Evolutionary conservation across 92 coral and sea anemone species (phyloP).

Genomic region (Epizoanthus fatuus): DNA sequence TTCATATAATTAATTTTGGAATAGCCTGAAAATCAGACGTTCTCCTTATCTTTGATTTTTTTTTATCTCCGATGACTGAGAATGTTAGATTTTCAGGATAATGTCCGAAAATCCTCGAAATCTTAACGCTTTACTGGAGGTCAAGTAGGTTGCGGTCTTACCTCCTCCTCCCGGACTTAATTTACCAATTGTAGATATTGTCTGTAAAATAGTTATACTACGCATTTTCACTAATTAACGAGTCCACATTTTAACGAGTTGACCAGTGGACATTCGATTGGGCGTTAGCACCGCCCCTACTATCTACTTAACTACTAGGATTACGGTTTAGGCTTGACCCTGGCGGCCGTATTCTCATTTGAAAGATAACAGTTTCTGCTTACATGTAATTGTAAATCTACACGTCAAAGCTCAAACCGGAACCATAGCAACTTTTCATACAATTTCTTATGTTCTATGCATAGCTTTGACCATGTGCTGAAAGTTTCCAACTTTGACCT

Average conservation of each 20-base stretch:
- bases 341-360: conserved; percentile 15
- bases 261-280: conserved; percentile 26
- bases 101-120: neutral
- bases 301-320: too few relatives aligned
- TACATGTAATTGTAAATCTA: too few relatives aligned
- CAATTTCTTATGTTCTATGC: conserved; percentile 36
- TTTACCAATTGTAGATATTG: conserved; percentile 27
- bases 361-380: conserved; percentile 16
- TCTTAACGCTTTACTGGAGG: conserved; percentile 35
- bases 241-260: conserved; percentile 21
- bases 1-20: conserved; percentile 34
- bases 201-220: conserved; percentile 23
- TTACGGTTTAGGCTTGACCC: conserved; percentile 21
- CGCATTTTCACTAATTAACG: conserved; percentile 29
- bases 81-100: too few relatives aligned
- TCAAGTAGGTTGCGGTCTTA: conserved; percentile 15
- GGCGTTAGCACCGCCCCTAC: neutral
- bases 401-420: conserved; percentile 23
- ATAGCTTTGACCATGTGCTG: conserved; percentile 35
- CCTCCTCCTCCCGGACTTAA: conserved; percentile 29
- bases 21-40: conserved; percentile 5
- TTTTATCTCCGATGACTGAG: too few relatives aligned
- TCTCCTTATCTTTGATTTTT: too few relatives aligned
- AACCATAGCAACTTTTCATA: conserved; percentile 36
- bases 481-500: conserved; percentile 40